phyloP scores from a whole-genome alignment of 2,113 vertebrate species.

The Xiphophorus maculatus region DNA sequence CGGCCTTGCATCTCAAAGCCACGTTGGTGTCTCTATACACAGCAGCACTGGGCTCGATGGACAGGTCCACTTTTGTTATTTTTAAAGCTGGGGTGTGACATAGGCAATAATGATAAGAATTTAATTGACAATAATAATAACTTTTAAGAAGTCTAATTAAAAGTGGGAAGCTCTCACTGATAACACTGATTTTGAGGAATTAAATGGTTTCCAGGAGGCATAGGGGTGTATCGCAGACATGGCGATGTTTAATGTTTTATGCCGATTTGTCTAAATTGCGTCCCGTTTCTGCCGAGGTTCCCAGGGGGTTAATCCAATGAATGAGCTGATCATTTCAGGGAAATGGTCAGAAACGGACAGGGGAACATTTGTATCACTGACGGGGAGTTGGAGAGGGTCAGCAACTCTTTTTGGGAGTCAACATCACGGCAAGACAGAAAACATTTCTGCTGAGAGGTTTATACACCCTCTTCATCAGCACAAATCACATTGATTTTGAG shows the following conservation, averaged over 20 bases:
- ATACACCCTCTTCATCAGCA: no score
- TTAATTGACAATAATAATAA: neutral
- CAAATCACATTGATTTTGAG: neutral
- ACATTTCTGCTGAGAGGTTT: neutral
- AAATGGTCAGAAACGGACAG: neutral
- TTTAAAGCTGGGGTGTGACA: conserved; percentile 32
- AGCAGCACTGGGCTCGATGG: conserved; percentile 48
- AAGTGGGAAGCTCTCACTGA: neutral
- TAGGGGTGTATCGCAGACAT: no score
- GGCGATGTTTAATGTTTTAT: no score
- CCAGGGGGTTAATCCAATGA: neutral
- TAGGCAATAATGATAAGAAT: neutral
- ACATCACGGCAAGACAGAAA: neutral
- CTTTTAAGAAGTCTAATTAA: neutral
- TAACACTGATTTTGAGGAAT: no score
- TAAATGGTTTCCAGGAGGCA: no score
- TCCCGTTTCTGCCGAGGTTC: neutral
- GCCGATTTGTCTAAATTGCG: no score
- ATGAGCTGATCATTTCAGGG: neutral
- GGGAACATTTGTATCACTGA: neutral
- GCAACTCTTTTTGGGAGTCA: neutral
- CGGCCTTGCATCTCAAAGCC: conserved; percentile 59
- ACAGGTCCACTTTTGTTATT: conserved; percentile 46
- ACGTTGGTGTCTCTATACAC: conserved; percentile 68
- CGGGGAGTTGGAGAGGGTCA: neutral